These are phyloP conservation scores for Aphidoletes aphidimyza DNA, from an alignment of 2,888 invertebrate species.

Conservation along the genomic window DNA sequence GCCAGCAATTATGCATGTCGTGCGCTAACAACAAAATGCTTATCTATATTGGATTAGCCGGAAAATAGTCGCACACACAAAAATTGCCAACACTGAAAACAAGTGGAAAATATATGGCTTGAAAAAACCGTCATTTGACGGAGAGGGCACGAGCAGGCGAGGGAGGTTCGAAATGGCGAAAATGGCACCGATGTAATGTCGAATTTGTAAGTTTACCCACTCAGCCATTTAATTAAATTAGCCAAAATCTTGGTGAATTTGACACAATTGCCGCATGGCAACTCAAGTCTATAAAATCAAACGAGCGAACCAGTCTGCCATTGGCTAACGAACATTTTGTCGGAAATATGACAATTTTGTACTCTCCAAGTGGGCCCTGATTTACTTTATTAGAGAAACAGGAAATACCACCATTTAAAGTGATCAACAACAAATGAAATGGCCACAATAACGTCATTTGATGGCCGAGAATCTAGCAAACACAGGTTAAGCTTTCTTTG, in stretches of 20 bases:
- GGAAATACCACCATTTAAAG: too few relatives aligned
- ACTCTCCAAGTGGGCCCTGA: too few relatives aligned
- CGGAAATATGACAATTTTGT: not conserved
- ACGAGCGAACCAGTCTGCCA: not conserved
- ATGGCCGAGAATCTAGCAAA: too few relatives aligned
- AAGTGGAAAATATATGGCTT: not conserved
- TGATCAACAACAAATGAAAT: too few relatives aligned
- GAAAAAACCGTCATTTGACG: too few relatives aligned
- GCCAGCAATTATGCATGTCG: constrained; percentile 16
- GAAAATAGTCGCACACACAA: constrained; percentile 21
- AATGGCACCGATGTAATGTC: not conserved
- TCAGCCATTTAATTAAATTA: constrained; percentile 18
- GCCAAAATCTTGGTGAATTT: not conserved
- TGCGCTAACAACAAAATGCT: constrained; percentile 14
- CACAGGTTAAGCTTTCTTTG: too few relatives aligned
- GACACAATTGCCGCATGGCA: not conserved
- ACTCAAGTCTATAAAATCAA: constrained; percentile 9
- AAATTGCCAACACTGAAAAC: not conserved
- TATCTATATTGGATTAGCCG: constrained; percentile 44
- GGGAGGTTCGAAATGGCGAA: not conserved
- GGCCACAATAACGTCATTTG: too few relatives aligned
- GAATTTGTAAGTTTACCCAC: constrained; percentile 21
- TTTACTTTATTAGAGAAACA: too few relatives aligned
- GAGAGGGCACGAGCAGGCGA: too few relatives aligned
- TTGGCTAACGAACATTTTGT: not conserved